These are phyloP conservation scores for Merodon equestris DNA, from an alignment of 2,888 invertebrate species.

Conservation along the genomic window DNA sequence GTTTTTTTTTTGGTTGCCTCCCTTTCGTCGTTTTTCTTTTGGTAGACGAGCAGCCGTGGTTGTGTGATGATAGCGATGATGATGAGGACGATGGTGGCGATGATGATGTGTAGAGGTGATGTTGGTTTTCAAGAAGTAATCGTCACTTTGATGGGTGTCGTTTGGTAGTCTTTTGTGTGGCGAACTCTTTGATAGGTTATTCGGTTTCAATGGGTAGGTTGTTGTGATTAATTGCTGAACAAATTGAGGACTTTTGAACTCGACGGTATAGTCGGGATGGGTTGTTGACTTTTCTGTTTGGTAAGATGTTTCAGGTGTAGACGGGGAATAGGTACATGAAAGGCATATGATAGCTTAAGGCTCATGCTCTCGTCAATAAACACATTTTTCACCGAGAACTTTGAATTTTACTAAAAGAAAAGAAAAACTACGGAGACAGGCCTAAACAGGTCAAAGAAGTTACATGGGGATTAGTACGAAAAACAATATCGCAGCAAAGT, in stretches of 20 bases:
- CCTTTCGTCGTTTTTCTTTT: background rate
- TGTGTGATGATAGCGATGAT: conserved; percentile 60
- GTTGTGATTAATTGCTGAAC: conserved; percentile 60
- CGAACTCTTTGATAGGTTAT: background rate
- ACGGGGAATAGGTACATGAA: too few species aligned
- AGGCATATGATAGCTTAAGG: too few species aligned
- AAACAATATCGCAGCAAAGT: too few species aligned
- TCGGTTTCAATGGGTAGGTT: conserved; percentile 11
- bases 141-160: conserved; percentile 63
- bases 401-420: too few species aligned
- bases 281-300: too few species aligned
- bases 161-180: conserved; percentile 29
- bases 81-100: conserved; percentile 21
- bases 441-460: too few species aligned
- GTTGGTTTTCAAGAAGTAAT: conserved; percentile 64
- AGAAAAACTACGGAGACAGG: too few species aligned
- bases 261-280: conserved; percentile 3
- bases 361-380: too few species aligned
- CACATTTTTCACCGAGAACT: too few species aligned
- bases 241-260: conserved; percentile 28
- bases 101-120: conserved; percentile 55
- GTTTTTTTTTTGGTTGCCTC: background rate
- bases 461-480: too few species aligned
- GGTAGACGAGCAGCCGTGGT: conserved; percentile 6
- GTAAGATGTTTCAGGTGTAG: too few species aligned